phyloP scores from a whole-genome alignment of 1,140 invertebrate species.

The Dendroctonus valens region DNA sequence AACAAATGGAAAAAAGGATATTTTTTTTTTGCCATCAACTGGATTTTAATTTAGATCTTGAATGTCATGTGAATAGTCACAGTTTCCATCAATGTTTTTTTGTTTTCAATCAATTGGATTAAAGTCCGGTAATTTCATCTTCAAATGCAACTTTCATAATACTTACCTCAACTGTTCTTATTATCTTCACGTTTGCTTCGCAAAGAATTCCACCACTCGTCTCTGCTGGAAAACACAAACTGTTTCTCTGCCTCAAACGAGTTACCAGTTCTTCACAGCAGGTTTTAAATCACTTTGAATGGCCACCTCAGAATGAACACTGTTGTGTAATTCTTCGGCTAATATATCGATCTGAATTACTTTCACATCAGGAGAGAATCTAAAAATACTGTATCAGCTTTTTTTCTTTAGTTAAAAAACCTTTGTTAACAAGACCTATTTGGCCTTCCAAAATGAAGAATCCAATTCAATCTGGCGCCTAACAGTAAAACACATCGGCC shows the following conservation, averaged over 20 bases:
- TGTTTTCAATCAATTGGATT: too few relatives aligned
- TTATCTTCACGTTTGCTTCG: constrained; percentile 62
- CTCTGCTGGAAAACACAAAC: constrained; percentile 52
- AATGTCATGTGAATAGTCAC: too few relatives aligned
- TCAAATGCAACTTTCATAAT: constrained; percentile 4
- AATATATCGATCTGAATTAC: constrained; percentile 90
- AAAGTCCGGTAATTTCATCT: neutral
- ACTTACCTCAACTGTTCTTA: constrained; percentile 57
- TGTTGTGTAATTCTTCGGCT: constrained; percentile 91
- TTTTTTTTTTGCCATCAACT: too few relatives aligned
- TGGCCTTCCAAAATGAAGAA: constrained; percentile 91
- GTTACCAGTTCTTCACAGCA: constrained; percentile 45
- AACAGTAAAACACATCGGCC: constrained; percentile 87
- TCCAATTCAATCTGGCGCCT: constrained; percentile 95
- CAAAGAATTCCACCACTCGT: constrained; percentile 60
- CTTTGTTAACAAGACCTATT: constrained; percentile 53
- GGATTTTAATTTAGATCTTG: too few relatives aligned
- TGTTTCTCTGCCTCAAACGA: constrained; percentile 56
- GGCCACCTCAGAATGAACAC: constrained; percentile 56
- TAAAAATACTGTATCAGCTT: constrained; percentile 18
- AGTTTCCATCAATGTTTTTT: too few relatives aligned
- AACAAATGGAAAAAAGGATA: constrained; percentile 3
- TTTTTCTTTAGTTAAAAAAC: neutral
- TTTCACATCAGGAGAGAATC: constrained; percentile 80
- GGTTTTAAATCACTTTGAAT: constrained; percentile 47